Conservation (phyloP, 2,888 invertebrate species). For the Melanostoma scalare region DNA sequence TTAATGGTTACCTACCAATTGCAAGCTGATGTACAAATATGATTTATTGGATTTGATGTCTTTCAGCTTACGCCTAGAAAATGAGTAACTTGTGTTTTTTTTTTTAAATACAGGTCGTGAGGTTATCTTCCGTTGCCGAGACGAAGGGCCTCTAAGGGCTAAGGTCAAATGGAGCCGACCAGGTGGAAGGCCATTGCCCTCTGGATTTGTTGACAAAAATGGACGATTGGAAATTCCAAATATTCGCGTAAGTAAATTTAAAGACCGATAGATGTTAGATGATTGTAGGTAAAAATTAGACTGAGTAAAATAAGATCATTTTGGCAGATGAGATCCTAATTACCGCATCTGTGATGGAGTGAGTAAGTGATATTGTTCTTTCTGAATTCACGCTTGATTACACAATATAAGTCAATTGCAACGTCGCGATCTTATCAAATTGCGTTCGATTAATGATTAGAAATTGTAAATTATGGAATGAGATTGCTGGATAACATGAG, state of each 20-base stretch:
- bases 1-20: not conserved
- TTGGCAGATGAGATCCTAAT: too few relatives aligned
- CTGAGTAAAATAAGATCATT: too few relatives aligned
- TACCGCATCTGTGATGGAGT: too few relatives aligned
- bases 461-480: too few relatives aligned
- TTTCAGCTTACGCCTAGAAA: too few relatives aligned
- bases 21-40: not conserved
- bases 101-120: conserved; percentile 88
- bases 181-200: conserved; percentile 88
- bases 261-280: not conserved
- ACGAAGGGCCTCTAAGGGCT: conserved; percentile 91
- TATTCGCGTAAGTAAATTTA: conserved; percentile 84
- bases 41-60: not conserved
- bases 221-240: conserved; percentile 94
- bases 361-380: too few relatives aligned
- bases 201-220: conserved; percentile 87
- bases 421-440: too few relatives aligned
- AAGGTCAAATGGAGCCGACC: conserved; percentile 89
- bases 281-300: not conserved
- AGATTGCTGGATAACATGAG: too few relatives aligned
- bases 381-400: too few relatives aligned
- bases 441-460: too few relatives aligned
- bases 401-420: too few relatives aligned
- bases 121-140: conserved; percentile 96
- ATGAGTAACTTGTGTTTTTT: not conserved